Conservation (phyloP, 1,140 invertebrate genomes). For the Drosophila fuyamai region DNA sequence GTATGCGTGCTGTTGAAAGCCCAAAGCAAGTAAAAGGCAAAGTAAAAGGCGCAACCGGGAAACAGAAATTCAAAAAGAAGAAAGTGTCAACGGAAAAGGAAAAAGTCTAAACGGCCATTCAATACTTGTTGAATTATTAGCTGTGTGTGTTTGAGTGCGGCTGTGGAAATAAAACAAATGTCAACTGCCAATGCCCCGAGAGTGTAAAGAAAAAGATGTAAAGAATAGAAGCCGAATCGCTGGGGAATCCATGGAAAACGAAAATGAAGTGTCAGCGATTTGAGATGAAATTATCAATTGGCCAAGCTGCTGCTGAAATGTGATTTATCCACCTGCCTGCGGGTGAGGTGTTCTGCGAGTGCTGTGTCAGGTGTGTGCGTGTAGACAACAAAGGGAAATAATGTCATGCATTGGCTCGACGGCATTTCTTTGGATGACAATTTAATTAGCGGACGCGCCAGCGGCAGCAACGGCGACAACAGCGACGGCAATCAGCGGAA, state of each 20-base stretch:
- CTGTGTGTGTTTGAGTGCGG: slow-evolving; percentile 7
- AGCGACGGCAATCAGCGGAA: slow-evolving; percentile 77
- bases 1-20: slow-evolving; percentile 66
- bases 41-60: slow-evolving; percentile 28
- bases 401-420: slow-evolving; percentile 84
- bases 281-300: slow-evolving; percentile 60
- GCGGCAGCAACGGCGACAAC: slow-evolving; percentile 77
- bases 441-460: slow-evolving; percentile 84
- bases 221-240: slow-evolving; percentile 16
- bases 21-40: slow-evolving; percentile 56
- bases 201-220: slow-evolving; percentile 40
- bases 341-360: slow-evolving; percentile 17
- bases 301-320: slow-evolving; percentile 36
- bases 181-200: slow-evolving; percentile 50
- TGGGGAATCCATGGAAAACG: slow-evolving; percentile 10
- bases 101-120: slow-evolving; percentile 41
- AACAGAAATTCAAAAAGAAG: slow-evolving; percentile 30
- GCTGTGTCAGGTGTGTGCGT: slow-evolving; percentile 27
- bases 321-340: slow-evolving; percentile 45
- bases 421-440: slow-evolving; percentile 84
- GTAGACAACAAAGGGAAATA: slow-evolving; percentile 65
- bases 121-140: slow-evolving; percentile 71
- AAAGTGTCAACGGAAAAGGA: slow-evolving; percentile 16
- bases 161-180: slow-evolving; percentile 36
- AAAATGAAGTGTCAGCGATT: slow-evolving; percentile 61